These are phyloP conservation scores for Theretra japonica DNA, from an alignment of 2,888 invertebrate species.

Conservation along the genomic window DNA sequence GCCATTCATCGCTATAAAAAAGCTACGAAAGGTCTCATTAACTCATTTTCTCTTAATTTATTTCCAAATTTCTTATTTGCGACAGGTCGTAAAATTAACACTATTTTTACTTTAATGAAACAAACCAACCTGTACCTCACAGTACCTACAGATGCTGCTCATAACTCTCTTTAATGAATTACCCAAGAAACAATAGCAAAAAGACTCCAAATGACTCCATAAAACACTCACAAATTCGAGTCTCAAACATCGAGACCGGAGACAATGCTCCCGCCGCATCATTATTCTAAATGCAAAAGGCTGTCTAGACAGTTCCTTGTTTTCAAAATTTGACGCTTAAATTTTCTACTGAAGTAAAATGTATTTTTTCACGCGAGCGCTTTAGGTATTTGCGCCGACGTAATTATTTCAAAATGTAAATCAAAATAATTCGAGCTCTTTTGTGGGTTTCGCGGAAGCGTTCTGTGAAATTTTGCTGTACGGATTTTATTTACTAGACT, in stretches of 20 bases:
- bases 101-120: too few species aligned
- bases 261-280: not conserved
- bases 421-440: conserved; percentile 41
- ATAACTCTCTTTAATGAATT: not conserved
- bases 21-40: too few species aligned
- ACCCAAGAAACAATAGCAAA: not conserved
- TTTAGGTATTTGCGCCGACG: conserved; percentile 35
- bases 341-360: conserved; percentile 42
- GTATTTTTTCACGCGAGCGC: conserved; percentile 44
- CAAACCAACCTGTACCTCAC: too few species aligned
- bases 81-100: too few species aligned
- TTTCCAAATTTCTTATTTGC: too few species aligned
- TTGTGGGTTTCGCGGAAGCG: not conserved
- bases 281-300: conserved; percentile 42
- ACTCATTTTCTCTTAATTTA: too few species aligned
- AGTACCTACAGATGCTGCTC: not conserved
- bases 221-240: not conserved
- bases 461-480: not conserved
- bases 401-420: conserved; percentile 44
- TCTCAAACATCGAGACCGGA: not conserved
- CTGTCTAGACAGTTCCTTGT: conserved; percentile 39
- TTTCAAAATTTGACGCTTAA: conserved; percentile 38
- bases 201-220: not conserved
- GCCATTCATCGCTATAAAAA: too few species aligned
- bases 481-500: not conserved